These are phyloP conservation scores for Channa maculata DNA, from an alignment of 2,113 vertebrate species.

Conservation along the genomic window DNA sequence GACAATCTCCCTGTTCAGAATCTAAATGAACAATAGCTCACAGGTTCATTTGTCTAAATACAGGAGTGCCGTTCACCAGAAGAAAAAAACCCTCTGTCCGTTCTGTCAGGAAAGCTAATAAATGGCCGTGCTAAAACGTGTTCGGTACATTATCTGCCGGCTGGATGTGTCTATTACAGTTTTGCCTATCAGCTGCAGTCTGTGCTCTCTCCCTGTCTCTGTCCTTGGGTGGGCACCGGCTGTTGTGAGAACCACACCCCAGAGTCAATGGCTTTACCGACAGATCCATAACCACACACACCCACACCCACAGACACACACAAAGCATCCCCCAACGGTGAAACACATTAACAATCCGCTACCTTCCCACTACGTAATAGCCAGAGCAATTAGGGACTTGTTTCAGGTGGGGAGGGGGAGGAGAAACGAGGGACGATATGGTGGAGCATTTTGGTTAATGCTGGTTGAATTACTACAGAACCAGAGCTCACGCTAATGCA, in stretches of 20 bases:
- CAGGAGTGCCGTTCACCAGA: background rate
- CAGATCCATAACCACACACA: slow-evolving; percentile 54
- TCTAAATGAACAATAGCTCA: slow-evolving; percentile 16
- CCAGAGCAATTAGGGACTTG: slow-evolving; percentile 71
- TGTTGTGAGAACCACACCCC: slow-evolving; percentile 77
- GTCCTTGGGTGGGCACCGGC: slow-evolving; percentile 72
- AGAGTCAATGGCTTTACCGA: slow-evolving; percentile 62
- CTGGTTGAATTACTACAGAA: slow-evolving; percentile 53
- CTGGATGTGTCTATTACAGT: slow-evolving; percentile 47
- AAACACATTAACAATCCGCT: slow-evolving; percentile 67
- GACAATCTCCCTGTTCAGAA: slow-evolving; percentile 10
- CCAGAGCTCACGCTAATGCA: slow-evolving; percentile 45
- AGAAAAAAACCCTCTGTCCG: slow-evolving; percentile 15
- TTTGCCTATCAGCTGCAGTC: slow-evolving; percentile 40
- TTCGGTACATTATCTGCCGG: slow-evolving; percentile 27
- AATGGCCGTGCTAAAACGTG: slow-evolving; percentile 12
- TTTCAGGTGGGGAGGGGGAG: slow-evolving; percentile 32
- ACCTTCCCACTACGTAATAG: slow-evolving; percentile 70
- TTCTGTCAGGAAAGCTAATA: slow-evolving; percentile 27
- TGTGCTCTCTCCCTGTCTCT: slow-evolving; percentile 33
- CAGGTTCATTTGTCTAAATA: slow-evolving; percentile 19
- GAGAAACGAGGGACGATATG: background rate
- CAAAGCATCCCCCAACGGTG: slow-evolving; percentile 60
- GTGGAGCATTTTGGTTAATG: slow-evolving; percentile 18
- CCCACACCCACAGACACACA: slow-evolving; percentile 34